Percentiles rank a stretch among this genome's conserved stretches.
phyloP scores from a whole-genome alignment of 2,888 invertebrate genomes.

The Orthosia gracilis region DNA sequence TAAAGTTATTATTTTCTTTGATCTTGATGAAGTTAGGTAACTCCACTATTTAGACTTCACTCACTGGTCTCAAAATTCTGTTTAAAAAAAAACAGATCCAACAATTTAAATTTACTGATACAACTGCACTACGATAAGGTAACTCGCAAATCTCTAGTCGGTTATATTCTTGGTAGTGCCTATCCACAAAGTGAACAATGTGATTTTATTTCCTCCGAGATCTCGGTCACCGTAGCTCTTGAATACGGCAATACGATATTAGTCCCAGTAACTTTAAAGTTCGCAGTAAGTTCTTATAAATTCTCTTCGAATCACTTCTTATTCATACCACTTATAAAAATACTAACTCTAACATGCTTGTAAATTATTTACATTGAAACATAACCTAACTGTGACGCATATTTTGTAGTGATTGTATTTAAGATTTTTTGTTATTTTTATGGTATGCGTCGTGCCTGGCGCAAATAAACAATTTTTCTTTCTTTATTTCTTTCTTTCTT shows the following conservation, averaged over 20 bases:
- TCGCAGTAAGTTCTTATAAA: too few species aligned
- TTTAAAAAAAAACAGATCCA: not conserved
- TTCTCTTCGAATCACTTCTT: not conserved
- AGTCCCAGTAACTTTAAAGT: not conserved
- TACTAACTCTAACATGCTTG: not conserved
- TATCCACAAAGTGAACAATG: not conserved
- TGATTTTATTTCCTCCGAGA: not conserved
- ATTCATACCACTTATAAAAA: not conserved
- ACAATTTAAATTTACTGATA: not conserved
- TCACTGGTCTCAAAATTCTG: constrained; percentile 2
- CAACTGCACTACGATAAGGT: not conserved
- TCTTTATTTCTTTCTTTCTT: too few species aligned
- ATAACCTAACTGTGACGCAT: too few species aligned
- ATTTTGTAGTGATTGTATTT: too few species aligned
- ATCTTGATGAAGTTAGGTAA: constrained; percentile 16
- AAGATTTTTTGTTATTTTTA: too few species aligned
- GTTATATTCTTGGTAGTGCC: not conserved
- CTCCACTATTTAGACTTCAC: not conserved
- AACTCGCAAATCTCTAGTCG: not conserved
- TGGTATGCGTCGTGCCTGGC: too few species aligned
- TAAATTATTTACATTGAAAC: not conserved
- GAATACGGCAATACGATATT: not conserved
- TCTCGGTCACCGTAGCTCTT: not conserved
- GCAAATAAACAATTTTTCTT: too few species aligned
- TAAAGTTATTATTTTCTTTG: constrained; percentile 24